Evolutionary conservation across 2,888 invertebrate species (phyloP), one percentile per base, ranked within the genome.

Genomic region (Synanthedon vespiformis): DNA sequence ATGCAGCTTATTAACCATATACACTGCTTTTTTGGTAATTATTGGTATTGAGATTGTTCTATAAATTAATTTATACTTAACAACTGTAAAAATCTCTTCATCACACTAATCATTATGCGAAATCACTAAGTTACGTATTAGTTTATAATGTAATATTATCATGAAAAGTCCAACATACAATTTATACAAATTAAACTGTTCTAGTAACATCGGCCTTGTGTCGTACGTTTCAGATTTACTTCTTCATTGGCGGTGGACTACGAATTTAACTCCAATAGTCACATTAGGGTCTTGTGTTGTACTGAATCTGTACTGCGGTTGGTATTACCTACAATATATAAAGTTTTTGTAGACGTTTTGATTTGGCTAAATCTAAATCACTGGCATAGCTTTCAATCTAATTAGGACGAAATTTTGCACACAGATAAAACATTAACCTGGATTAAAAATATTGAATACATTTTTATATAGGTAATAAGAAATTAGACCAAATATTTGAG

Each of bases 41-140:
- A 87, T 87, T 87, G 87, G 87, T 86, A 87, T 87, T 86, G 83
- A 84, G 85, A 86, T 85, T 83, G 81, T 78, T 85, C 82, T 86
- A 86, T 87, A 85, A 87, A 86, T 86, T 86, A 86, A 84, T 86
- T 85, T 86, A 86, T 85, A 82, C 85, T 86, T 87, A 87, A 87
- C 85, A 86, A 85, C 82, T 84, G 86, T 86, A 86, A 85, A 86
- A 86, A 85, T 86, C 86, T 86, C 86, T 85, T 85, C 85, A 74
- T 85, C 85, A 80, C 82, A 80, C 85, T 86, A 85, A 34, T 82
- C 74, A 77, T 86, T 78, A 80, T 71, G 74, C 79, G 79, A 84
- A 86, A 80, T 86, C 83, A 83, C 87, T 87, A 87, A 82, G 73
- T 86, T 87, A 87, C 85, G 84, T 85, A 85, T 85, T 82, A 87